Evolutionary conservation across 2,113 vertebrate genomes (phyloP), one percentile per base, ranked within the genome.

Genomic region (Daphoenositta chrysoptera): DNA sequence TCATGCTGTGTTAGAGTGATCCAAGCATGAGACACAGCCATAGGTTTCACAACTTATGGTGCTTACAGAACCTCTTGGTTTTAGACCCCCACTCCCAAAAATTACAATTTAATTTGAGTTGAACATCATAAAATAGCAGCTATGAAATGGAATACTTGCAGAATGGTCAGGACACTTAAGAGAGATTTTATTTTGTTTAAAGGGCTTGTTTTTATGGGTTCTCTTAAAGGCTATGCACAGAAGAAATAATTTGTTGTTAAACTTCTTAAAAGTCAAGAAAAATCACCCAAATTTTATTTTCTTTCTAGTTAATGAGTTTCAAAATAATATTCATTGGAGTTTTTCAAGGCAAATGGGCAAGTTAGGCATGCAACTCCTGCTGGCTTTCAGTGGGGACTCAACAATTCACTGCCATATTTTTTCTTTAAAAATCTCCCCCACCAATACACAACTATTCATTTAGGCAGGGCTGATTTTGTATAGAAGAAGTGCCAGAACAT

Each of bases 351-450:
- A 88, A 88, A 39, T 26, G 35, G 53, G 35, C 61, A 76, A 91
- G 70, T 56, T 26, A 90, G 58, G 65, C 58, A 80, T n/a, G n/a
- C 64, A 92, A 51, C 66, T 94, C 88, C 94, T 73, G 85, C 87
- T 94, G 94, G 61, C 57, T 90, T 97, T 73, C 88, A 90, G 37
- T 66, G 39, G 73, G 53, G 85, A 93, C 60, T 92, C 85, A 76
- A 44, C 63, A 65, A 95, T 92, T 90, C 79, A 58, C 61, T 92
- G 90, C 84, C 86, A 47, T 77, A 90, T 73, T 96, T 91, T 86
- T 77, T 51, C 54, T 91, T 54, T 31, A 17, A 77, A 83, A 86
- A 39, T 78, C 84, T 92, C 68, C 71, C 72, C 85, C 51, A 73
- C 64, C 19, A 2, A n/a, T 51, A 51, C 19, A 8, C 66, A 89